A percentile compares a stretch with the other conserved stretches of the same genome.
These are phyloP conservation scores for Pycnomerus fuliginosus DNA, from an alignment of 2,888 invertebrate genomes.

Conservation along the genomic window DNA sequence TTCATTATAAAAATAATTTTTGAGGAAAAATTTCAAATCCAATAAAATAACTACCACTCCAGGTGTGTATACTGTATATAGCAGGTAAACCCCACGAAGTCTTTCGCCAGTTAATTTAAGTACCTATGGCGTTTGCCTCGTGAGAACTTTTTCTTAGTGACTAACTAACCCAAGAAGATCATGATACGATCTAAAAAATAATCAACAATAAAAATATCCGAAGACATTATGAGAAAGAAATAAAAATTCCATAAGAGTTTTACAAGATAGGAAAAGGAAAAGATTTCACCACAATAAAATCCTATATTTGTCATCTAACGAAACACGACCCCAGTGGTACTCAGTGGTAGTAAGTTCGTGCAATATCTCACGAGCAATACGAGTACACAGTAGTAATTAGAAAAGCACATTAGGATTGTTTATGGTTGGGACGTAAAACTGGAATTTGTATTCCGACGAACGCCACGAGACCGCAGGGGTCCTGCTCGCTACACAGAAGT, in stretches of 20 bases:
- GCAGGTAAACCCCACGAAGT: too few relatives aligned
- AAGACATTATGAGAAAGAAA: background rate
- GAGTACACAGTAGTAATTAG: slow-evolving; percentile 44
- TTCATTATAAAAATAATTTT: too few relatives aligned
- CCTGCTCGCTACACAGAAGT: slow-evolving; percentile 42
- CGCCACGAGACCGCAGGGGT: slow-evolving; percentile 42
- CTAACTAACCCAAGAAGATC: too few relatives aligned
- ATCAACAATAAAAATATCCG: background rate
- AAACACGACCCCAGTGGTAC: background rate
- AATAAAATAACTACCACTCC: too few relatives aligned
- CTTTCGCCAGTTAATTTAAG: too few relatives aligned
- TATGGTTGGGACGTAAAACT: slow-evolving; percentile 36
- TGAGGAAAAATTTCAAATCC: too few relatives aligned
- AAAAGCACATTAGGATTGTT: slow-evolving; percentile 44
- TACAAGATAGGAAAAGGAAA: background rate
- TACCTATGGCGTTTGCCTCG: too few relatives aligned
- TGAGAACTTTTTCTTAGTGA: too few relatives aligned
- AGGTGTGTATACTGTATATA: too few relatives aligned
- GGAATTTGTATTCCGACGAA: slow-evolving; percentile 44
- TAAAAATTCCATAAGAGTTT: background rate
- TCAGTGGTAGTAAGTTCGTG: background rate
- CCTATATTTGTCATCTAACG: too few relatives aligned
- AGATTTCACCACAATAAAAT: too few relatives aligned
- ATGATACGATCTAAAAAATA: background rate
- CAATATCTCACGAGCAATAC: slow-evolving; percentile 5